Base-by-base conservation (phyloP, 2,113 vertebrate genomes). In the Pollimyrus isidori region DNA sequence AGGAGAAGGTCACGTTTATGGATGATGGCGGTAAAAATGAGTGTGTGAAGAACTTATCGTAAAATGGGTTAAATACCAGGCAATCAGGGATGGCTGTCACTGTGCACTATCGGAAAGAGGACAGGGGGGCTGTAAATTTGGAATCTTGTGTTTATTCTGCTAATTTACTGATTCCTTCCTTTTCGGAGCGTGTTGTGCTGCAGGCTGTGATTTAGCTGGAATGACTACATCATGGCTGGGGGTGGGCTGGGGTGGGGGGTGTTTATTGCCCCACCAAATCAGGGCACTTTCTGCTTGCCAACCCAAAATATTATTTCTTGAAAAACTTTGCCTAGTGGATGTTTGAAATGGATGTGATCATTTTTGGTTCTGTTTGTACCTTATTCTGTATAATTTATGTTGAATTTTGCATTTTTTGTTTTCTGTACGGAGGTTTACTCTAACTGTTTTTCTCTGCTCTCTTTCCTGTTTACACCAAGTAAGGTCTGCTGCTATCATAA, bases 71-170 rank as follows among this genome's bases (percentile, higher is more conserved):
- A 50, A 86, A 49, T 85, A 87, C 52, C 26, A 86, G 26, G 49
- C 46, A 52, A 86, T 50, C 21, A 26, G 49, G 84, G 45, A 49
- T 39, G 30, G 53, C 26, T 56, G 11, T 7, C 39, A 42, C 15
- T 10, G 53, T 42, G n/a, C 48, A 39, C 26, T 45, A 53, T 42
- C 7, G 58, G 58, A 65, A 45, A 19, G 50, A 62, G 86, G 53
- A 7, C 21, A 5, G 30, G 30, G n/a, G 15, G 30, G 53, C 86
- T 39, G 85, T 86, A 35, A 53, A 86, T 86, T 86, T 50, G 85
- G 26, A 30, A 53, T 49, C n/a, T 87, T 56, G 50, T 87, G 86
- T 62, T 87, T 87, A 58, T 62, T 62, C 39, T 45, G 53, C 86
- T 62, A 42, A 87, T 58, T 62, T 87, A 62, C 42, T 53, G 21